Evolutionary conservation across 2,797 vertebrate species (phyloP), one percentile per base, ranked within the genome.

Genomic region (Enteromius viviparus): DNA sequence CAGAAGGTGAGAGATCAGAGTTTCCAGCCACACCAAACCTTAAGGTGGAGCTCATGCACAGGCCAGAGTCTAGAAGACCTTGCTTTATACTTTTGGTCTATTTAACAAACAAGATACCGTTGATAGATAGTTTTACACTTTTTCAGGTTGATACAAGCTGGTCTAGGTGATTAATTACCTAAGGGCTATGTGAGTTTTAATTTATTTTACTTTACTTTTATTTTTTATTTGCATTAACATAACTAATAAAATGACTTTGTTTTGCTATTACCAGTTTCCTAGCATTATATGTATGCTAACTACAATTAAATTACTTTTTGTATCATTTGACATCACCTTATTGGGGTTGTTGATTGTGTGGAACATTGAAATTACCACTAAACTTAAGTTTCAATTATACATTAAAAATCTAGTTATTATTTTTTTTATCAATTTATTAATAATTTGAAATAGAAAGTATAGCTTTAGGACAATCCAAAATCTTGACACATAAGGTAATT

Each of bases 1-100:
- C 97, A 98, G 95, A 97, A 97, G 97, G 97, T 98, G 92, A 94
- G 95, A 15, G 60, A 78, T 72, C 80, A 78, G 65, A 78, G 53
- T 84, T 55, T 76, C 80, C 77, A 55, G 65, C 12, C 42, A 82
- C 76, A 72, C 64, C 84, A 78, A 55, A 49, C 76, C 83, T 87
- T 69, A 76, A 77, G 76, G 72, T 78, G 29, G 3, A 74, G 40
- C 68, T 80, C 23, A 32, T 6, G 4, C 53, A 32, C 53, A 80
- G 53, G 40, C 78, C 68, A 45, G 12, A 58, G 7, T 62, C 29
- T 49, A 81, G 7, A 81, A 19, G 37, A 85, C 83, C 87, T 88
- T 90, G 86, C 86, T 85, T 68, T 62, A 26, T 32, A 1, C 17
- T 8, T 45, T 5, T 47, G 64, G 7, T 29, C 11, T 19, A 12